phyloP scores from a whole-genome alignment of 1,140 invertebrate species.

The Heliconius melpomene region DNA sequence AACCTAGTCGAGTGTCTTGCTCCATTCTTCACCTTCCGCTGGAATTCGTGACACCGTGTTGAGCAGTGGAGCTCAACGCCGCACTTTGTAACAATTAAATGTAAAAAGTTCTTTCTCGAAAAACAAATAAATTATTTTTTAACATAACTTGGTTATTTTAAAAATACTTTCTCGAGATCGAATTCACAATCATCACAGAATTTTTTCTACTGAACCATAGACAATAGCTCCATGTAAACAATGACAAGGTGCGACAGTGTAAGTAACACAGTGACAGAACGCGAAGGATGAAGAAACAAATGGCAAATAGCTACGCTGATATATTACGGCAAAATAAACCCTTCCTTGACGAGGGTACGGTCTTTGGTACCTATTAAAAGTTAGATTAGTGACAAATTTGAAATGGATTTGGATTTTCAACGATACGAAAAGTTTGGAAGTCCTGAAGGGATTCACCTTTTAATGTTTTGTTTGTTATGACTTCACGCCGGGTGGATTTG shows the following conservation, averaged over 20 bases:
- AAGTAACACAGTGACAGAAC: conserved; percentile 13
- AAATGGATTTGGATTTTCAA: conserved; percentile 37
- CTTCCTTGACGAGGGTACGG: conserved; percentile 44
- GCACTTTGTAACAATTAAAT: no score
- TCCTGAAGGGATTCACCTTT: conserved; percentile 12
- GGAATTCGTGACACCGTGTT: no score
- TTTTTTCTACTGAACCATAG: not conserved
- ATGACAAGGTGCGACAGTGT: conserved; percentile 1
- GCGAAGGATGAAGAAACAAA: conserved; percentile 14
- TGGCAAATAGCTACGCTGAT: conserved; percentile 24
- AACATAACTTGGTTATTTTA: no score
- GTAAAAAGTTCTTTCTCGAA: no score
- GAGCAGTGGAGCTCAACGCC: no score
- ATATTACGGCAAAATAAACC: conserved; percentile 32
- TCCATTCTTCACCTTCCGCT: no score
- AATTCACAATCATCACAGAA: not conserved
- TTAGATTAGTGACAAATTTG: conserved; percentile 53
- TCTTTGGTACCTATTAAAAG: conserved; percentile 43
- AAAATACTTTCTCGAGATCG: no score
- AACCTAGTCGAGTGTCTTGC: no score
- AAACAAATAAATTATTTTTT: no score
- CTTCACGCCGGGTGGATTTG: not conserved
- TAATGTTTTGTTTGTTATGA: conserved; percentile 7
- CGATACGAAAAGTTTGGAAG: conserved; percentile 8
- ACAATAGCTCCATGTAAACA: not conserved